Evolutionary conservation across 2,797 vertebrate genomes (phyloP).

Genomic region (Oophaga sylvatica): DNA sequence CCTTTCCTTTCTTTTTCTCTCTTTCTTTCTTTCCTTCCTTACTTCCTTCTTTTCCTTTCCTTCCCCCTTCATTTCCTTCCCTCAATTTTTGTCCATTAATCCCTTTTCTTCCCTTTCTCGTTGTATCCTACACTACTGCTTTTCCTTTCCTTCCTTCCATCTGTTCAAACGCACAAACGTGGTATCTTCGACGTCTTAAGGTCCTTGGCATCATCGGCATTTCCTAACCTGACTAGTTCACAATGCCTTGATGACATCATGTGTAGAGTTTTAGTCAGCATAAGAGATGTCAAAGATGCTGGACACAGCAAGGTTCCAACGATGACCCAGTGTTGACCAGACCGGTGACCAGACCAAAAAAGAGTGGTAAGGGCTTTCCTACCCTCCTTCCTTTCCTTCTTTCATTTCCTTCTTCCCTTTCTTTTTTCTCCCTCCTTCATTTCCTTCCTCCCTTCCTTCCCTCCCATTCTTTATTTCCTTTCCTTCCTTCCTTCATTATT

Average conservation of each 20-base stretch:
- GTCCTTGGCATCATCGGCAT: no score
- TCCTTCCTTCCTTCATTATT: not conserved
- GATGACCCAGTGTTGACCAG: no score
- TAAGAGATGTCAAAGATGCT: no score
- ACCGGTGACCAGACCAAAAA: no score
- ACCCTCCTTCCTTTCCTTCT: not conserved
- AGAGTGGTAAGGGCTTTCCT: not conserved
- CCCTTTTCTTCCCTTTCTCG: not conserved
- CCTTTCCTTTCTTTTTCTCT: not conserved
- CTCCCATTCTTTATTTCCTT: no score
- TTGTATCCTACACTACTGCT: not conserved
- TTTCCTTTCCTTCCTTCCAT: not conserved
- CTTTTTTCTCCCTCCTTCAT: not conserved
- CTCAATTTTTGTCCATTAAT: no score
- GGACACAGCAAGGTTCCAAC: no score
- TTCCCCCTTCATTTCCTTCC: not conserved
- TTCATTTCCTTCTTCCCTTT: not conserved
- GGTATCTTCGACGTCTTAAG: no score
- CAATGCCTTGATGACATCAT: no score
- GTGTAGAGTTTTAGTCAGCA: no score
- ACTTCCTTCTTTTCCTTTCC: not conserved
- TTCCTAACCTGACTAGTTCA: no score
- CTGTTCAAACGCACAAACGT: no score
- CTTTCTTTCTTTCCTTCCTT: not conserved
- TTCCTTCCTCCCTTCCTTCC: not conserved